Evolutionary conservation across 2,888 invertebrate genomes (phyloP), one percentile per base, ranked within the genome.

Genomic region (Eristalis pertinax): DNA sequence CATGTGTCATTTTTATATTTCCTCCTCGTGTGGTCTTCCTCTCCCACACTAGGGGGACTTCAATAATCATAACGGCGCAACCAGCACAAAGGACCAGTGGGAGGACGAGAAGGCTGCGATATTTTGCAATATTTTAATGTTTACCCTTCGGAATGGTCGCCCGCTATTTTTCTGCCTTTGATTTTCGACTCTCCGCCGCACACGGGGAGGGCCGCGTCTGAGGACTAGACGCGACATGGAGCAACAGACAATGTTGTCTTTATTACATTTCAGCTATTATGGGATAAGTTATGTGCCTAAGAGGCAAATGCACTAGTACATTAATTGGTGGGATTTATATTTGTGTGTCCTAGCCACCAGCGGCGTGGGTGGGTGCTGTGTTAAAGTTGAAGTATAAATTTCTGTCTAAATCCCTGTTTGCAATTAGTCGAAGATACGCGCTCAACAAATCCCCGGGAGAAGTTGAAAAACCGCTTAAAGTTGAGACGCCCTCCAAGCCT

Each of bases 171-270:
- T 82, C 77, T 38, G 74, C 67, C 75, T 83, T 87, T 84, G 87
- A 87, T 87, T 80, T 87, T 60, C 26, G 60, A 29, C 60, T 26
- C 60, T 5, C 60, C 26, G 24, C 5, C 24, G 38, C n/a, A 8
- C 8, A n/a, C n/a, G 7, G 7, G 7, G 32, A 32, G 32, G 8
- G 50, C 8, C 50, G 19, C 50, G 19, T 50, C 50, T 8, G 8
- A 50, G 76, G 56, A 80, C 69, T 11, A 32, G 50, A 62, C 58
- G 69, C 41, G 81, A 77, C 58, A 77, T 73, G 60, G 69, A 69
- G 87, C 84, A 87, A 87, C 79, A 87, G 87, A 87, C 84, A 87
- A 80, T 87, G 87, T 87, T 87, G 87, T 87, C 87, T 87, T 87
- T 87, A 87, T 87, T 87, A 72, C 87, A 80, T 84, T 87, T 80